Evolutionary conservation across 2,797 vertebrate genomes (phyloP).

Genomic region (Pseudochirops corinnae): DNA sequence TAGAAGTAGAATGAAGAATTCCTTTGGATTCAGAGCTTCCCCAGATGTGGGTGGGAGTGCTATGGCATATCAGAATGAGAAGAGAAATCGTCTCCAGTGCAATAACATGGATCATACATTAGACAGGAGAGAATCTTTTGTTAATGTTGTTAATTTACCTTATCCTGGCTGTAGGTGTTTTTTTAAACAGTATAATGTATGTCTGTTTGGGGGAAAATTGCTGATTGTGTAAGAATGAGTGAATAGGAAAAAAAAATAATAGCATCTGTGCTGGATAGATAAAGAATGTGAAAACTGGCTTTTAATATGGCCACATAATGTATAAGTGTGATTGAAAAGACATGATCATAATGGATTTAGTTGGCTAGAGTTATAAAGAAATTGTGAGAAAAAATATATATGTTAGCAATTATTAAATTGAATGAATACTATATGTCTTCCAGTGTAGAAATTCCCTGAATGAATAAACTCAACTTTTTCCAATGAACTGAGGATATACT

Average conservation of each 20-base stretch:
- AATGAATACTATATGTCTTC: background rate
- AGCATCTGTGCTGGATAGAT: conserved; percentile 7
- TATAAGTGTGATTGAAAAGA: background rate
- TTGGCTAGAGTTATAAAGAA: conserved; percentile 21
- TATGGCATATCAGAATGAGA: background rate
- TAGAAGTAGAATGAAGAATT: background rate
- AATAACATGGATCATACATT: background rate
- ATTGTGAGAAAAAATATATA: background rate
- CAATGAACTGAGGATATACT: background rate
- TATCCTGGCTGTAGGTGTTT: conserved; percentile 2
- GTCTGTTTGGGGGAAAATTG: background rate
- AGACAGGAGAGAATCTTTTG: conserved; percentile 13
- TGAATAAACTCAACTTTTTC: conserved; percentile 16
- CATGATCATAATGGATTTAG: background rate
- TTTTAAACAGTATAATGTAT: conserved; percentile 15
- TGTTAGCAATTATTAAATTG: background rate
- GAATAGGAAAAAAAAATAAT: conserved; percentile 18
- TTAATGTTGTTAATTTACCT: conserved; percentile 18
- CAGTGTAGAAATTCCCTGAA: background rate
- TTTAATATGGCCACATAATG: conserved; percentile 28
- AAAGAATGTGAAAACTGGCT: conserved; percentile 10
- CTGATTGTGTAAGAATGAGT: conserved; percentile 15
- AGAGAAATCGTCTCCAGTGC: background rate
- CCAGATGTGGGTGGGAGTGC: conserved; percentile 26
- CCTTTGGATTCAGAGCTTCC: background rate